Conservation (phyloP, 53 echinoderm and acorn worm genomes). For the Hippasteria phrygiana region DNA sequence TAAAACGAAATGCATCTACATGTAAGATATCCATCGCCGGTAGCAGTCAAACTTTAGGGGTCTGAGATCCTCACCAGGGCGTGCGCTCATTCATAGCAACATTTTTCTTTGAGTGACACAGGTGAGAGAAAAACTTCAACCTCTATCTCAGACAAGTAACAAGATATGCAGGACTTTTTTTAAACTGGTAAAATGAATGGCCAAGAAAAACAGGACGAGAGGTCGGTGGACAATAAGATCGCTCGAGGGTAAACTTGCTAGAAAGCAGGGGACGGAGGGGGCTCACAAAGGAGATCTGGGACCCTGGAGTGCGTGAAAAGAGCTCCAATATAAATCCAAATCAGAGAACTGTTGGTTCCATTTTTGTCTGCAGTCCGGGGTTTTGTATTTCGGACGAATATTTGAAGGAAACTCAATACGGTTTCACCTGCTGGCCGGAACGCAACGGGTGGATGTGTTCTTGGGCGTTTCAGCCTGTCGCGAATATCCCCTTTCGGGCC, state of each 20-base stretch:
- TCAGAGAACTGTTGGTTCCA: neutral
- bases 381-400: constrained; percentile 53
- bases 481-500: neutral
- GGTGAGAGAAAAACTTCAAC: neutral
- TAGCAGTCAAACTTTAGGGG: neutral
- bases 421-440: neutral
- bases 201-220: constrained; percentile 33
- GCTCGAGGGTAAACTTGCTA: constrained; percentile 39
- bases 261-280: constrained; percentile 9
- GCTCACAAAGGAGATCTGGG: constrained; percentile 18
- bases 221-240: constrained; percentile 15
- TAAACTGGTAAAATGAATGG: constrained; percentile 14
- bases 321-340: neutral
- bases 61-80: neutral
- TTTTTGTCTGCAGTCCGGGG: neutral
- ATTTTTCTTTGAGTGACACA: neutral
- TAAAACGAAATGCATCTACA: neutral
- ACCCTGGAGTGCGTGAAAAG: neutral
- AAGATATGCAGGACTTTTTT: constrained; percentile 25
- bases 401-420: constrained; percentile 40
- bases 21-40: neutral
- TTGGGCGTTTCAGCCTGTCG: neutral
- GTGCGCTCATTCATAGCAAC: neutral
- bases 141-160: neutral
- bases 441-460: constrained; percentile 18